These are phyloP conservation scores for Drosophila multiciliata DNA, from an alignment of 2,888 invertebrate genomes.

Conservation along the genomic window DNA sequence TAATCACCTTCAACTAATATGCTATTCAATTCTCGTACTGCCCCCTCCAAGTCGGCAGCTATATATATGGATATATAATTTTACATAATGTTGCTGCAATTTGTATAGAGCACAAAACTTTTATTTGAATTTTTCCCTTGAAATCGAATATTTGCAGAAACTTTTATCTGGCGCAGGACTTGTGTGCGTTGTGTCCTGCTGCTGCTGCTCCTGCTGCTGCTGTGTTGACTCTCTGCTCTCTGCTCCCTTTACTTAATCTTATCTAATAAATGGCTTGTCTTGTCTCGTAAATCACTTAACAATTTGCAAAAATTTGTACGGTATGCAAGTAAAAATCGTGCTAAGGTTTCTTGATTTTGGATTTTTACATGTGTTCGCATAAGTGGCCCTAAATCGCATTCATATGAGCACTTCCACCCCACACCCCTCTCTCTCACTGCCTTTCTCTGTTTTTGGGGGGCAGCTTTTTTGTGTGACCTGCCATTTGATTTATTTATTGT, in stretches of 20 bases:
- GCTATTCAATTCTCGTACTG: neutral
- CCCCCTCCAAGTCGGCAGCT: neutral
- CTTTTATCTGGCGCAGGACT: slow-evolving; percentile 17
- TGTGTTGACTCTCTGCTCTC: slow-evolving; percentile 35
- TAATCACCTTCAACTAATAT: neutral
- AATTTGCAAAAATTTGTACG: slow-evolving; percentile 82
- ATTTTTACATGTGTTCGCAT: slow-evolving; percentile 82
- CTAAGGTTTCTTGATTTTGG: slow-evolving; percentile 65
- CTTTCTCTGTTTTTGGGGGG: slow-evolving; percentile 24
- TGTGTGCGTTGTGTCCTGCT: slow-evolving; percentile 18
- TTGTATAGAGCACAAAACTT: slow-evolving; percentile 64
- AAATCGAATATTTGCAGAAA: slow-evolving; percentile 28
- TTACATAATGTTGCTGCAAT: slow-evolving; percentile 79
- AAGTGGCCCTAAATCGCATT: slow-evolving; percentile 82
- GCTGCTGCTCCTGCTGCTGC: slow-evolving; percentile 4
- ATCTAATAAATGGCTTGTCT: slow-evolving; percentile 84
- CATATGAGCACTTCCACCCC: slow-evolving; percentile 63
- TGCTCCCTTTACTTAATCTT: slow-evolving; percentile 81
- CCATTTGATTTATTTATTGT: slow-evolving; percentile 82
- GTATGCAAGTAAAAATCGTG: slow-evolving; percentile 72
- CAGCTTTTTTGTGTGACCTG: slow-evolving; percentile 75
- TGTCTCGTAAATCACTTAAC: slow-evolving; percentile 85
- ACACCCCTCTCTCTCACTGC: too few relatives aligned
- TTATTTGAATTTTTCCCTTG: slow-evolving; percentile 43
- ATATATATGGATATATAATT: slow-evolving; percentile 73